Evolutionary conservation across 1,140 invertebrate species (phyloP).

Genomic region (Meloidogyne floridensis): DNA sequence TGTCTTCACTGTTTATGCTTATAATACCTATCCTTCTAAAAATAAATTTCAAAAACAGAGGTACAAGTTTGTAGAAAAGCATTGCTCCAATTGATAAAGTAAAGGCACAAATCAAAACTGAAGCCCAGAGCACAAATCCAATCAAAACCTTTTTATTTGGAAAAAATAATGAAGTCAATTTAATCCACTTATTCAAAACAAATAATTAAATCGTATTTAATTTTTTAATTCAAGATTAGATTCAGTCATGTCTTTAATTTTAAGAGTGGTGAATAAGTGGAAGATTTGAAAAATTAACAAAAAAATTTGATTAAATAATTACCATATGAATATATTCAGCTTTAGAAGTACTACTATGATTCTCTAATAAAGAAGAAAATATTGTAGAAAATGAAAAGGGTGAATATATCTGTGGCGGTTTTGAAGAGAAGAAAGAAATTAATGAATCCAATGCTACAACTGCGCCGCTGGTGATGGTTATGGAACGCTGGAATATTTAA

Average conservation of each 20-base stretch:
- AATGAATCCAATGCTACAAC: neutral
- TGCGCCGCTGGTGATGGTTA: constrained; percentile 7
- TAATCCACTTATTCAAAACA: too few relatives aligned
- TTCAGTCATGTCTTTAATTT: too few relatives aligned
- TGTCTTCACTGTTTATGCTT: neutral
- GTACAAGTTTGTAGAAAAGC: neutral
- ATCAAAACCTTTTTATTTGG: neutral
- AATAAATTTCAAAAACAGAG: neutral
- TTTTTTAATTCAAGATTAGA: too few relatives aligned
- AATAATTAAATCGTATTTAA: too few relatives aligned
- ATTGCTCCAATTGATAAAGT: neutral
- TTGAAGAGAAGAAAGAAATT: constrained; percentile 24
- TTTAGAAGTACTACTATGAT: neutral
- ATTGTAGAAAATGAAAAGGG: constrained; percentile 3
- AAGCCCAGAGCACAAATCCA: neutral
- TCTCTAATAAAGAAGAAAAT: neutral
- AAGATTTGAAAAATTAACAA: neutral
- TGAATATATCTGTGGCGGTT: neutral
- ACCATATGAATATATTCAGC: constrained; percentile 9
- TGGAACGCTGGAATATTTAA: constrained; percentile 6
- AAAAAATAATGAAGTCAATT: too few relatives aligned
- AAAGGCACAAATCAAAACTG: neutral
- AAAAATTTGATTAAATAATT: neutral
- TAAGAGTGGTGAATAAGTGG: too few relatives aligned
- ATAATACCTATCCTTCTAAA: neutral